A percentile compares a stretch with the other conserved stretches of the same genome.
phyloP scores from a whole-genome alignment of 2,888 invertebrate species.

The Idaea biselata region DNA sequence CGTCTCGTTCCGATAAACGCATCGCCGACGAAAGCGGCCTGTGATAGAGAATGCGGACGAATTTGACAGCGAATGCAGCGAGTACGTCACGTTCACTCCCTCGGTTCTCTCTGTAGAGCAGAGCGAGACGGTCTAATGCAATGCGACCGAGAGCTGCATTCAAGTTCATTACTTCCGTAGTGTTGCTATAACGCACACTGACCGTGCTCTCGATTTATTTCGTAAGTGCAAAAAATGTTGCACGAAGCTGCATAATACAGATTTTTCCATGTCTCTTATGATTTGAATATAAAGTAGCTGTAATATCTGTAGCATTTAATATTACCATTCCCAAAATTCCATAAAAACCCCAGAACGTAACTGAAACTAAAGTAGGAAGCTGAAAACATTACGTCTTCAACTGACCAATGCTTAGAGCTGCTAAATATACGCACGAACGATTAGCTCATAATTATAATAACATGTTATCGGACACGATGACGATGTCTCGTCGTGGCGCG shows the following conservation, averaged over 20 bases:
- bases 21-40: conserved; percentile 79
- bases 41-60: conserved; percentile 79
- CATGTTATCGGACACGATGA: conserved; percentile 4
- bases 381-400: conserved; percentile 18
- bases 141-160: conserved; percentile 70
- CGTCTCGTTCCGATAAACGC: conserved; percentile 81
- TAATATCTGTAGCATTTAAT: neutral
- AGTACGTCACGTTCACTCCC: conserved; percentile 74
- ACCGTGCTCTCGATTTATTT: conserved; percentile 62
- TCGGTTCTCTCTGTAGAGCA: conserved; percentile 54
- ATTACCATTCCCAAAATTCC: neutral
- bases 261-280: neutral
- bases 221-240: neutral
- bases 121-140: conserved; percentile 67
- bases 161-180: conserved; percentile 82
- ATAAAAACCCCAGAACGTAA: neutral
- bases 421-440: conserved; percentile 30
- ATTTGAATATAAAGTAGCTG: neutral
- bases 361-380: neutral
- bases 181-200: conserved; percentile 59
- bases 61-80: conserved; percentile 77
- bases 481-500: conserved; percentile 26
- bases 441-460: conserved; percentile 9
- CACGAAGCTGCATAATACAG: neutral
- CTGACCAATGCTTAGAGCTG: conserved; percentile 33